Conservation (phyloP, 2,888 invertebrate genomes). For the Calameuta filiformis region DNA sequence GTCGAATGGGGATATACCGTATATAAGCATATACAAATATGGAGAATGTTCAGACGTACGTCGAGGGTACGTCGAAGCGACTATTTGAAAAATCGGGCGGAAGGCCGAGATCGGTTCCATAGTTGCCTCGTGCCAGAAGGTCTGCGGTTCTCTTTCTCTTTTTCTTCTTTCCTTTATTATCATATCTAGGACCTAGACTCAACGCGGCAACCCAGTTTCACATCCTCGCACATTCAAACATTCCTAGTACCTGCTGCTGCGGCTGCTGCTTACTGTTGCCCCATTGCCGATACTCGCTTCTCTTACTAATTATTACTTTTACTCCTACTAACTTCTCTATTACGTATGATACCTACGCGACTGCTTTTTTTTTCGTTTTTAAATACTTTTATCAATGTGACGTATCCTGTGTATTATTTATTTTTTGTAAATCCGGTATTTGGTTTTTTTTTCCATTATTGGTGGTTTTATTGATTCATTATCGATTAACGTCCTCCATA, state of each 20-base stretch:
- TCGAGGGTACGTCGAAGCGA: not conserved
- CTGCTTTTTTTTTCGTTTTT: not conserved
- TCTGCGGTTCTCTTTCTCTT: conserved; percentile 31
- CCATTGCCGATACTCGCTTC: conserved; percentile 31
- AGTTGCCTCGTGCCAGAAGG: conserved; percentile 52
- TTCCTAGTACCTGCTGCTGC: conserved; percentile 41
- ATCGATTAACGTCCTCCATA: not conserved
- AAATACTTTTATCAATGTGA: not conserved
- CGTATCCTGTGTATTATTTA: not conserved
- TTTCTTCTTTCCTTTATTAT: conserved; percentile 25
- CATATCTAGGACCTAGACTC: conserved; percentile 50
- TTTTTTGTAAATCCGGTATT: not conserved
- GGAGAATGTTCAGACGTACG: not conserved
- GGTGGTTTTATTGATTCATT: not conserved
- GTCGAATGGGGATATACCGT: not conserved
- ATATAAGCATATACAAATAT: not conserved
- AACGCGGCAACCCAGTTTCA: conserved; percentile 56
- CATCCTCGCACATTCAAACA: conserved; percentile 56
- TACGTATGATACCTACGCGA: conserved; percentile 18
- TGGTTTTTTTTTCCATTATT: not conserved
- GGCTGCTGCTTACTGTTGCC: conserved; percentile 37
- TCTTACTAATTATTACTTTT: conserved; percentile 35
- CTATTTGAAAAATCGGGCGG: conserved; percentile 21
- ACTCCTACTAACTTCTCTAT: conserved; percentile 32
- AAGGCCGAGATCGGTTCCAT: conserved; percentile 34